A percentile compares a stretch with the other conserved stretches of the same genome.
These are phyloP conservation scores for Ctenosaura bakeri DNA, from an alignment of 2,797 vertebrate species.

Conservation along the genomic window DNA sequence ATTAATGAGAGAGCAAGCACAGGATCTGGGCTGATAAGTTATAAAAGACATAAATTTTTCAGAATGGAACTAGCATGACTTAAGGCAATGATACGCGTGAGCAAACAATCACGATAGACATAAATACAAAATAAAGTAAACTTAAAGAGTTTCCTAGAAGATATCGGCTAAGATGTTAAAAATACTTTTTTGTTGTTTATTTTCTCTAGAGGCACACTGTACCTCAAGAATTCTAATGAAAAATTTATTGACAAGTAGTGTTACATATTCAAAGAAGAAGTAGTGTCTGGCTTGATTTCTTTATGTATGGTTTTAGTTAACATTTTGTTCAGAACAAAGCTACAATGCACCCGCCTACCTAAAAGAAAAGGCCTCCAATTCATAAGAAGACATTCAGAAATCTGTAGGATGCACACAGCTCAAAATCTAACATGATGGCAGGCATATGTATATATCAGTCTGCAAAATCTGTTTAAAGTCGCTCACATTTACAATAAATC, in stretches of 20 bases:
- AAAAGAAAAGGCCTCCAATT: no score
- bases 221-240: background rate
- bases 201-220: background rate
- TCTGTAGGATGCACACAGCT: background rate
- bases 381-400: background rate
- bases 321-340: background rate
- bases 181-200: background rate
- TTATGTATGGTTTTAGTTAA: background rate
- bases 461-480: background rate
- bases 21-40: background rate
- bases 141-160: background rate
- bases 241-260: constrained; percentile 5
- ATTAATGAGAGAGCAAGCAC: background rate
- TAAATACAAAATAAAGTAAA: constrained; percentile 6
- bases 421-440: background rate
- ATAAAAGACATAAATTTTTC: background rate
- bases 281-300: background rate
- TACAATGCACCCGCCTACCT: background rate
- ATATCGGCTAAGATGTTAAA: background rate
- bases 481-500: background rate
- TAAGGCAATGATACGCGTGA: background rate
- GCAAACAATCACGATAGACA: background rate
- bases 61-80: background rate
- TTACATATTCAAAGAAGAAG: fast-evolving
- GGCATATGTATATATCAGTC: background rate